These are phyloP conservation scores for Epicauta chinensis DNA, from an alignment of 1,140 invertebrate genomes.

Conservation along the genomic window DNA sequence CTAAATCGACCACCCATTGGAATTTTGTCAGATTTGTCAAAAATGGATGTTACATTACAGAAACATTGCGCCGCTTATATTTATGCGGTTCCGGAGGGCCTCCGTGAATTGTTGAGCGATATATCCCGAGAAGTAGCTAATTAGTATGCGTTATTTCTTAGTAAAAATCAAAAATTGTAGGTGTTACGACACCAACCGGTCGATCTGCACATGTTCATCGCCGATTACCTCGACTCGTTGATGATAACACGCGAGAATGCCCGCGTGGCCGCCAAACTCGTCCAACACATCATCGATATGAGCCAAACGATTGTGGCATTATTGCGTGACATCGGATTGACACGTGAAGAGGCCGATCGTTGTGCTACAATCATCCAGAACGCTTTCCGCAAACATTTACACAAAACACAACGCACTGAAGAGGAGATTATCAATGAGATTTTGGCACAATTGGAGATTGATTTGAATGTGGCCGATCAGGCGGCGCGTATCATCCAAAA, in stretches of 20 bases:
- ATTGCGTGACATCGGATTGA: slow-evolving; percentile 42
- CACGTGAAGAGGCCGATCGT: slow-evolving; percentile 41
- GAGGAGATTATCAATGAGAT: background rate
- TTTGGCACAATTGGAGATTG: slow-evolving; percentile 20
- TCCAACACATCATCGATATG: slow-evolving; percentile 43
- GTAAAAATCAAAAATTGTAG: slow-evolving; percentile 28
- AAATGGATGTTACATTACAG: slow-evolving; percentile 38
- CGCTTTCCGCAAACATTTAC: slow-evolving; percentile 34
- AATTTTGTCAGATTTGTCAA: too few relatives aligned
- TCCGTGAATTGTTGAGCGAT: slow-evolving; percentile 61
- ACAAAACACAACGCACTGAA: slow-evolving; percentile 11
- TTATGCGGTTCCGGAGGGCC: slow-evolving; percentile 52
- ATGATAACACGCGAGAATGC: slow-evolving; percentile 60
- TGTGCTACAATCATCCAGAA: slow-evolving; percentile 43
- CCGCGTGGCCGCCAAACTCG: slow-evolving; percentile 46
- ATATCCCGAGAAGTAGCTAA: slow-evolving; percentile 55
- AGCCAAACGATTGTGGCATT: slow-evolving; percentile 43
- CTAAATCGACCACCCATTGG: too few relatives aligned
- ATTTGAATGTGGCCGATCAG: slow-evolving; percentile 23
- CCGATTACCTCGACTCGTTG: slow-evolving; percentile 61
- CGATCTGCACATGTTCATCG: slow-evolving; percentile 57
- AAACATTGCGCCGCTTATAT: slow-evolving; percentile 39
- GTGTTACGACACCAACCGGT: slow-evolving; percentile 55
- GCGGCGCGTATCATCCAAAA: slow-evolving; percentile 33
- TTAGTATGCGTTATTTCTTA: background rate